Evolutionary conservation across 2,888 invertebrate genomes (phyloP).

Genomic region (Hofmannophila pseudospretella): DNA sequence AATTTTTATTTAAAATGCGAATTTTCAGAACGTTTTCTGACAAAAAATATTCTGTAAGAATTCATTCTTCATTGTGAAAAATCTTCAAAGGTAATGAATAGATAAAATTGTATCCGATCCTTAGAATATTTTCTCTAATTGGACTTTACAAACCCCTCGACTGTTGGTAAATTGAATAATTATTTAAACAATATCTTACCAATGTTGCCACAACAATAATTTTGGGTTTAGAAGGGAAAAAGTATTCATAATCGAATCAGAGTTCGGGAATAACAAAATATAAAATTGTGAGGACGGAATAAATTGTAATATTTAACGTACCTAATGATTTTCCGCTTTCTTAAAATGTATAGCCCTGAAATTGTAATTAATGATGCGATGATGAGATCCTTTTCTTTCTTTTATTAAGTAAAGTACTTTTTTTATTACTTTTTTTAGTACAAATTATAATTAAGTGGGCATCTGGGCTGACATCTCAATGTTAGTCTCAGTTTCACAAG

Average conservation of each 20-base stretch:
- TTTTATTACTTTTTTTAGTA: too few relatives aligned
- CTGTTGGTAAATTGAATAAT: too few relatives aligned
- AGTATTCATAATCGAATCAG: background rate
- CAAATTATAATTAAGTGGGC: too few relatives aligned
- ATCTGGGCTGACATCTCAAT: too few relatives aligned
- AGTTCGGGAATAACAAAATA: background rate
- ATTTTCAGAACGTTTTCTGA: too few relatives aligned
- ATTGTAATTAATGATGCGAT: background rate
- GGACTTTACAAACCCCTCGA: conserved; percentile 15
- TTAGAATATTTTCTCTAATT: conserved; percentile 41
- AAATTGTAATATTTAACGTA: conserved; percentile 8
- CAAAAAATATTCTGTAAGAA: too few relatives aligned
- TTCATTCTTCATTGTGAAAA: too few relatives aligned
- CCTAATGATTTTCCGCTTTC: conserved; percentile 1
- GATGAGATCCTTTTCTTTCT: conserved; percentile 1
- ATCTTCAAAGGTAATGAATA: too few relatives aligned
- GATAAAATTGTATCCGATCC: too few relatives aligned
- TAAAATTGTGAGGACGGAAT: conserved; percentile 10
- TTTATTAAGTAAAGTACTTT: background rate
- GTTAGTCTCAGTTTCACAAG: too few relatives aligned
- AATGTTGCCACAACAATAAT: background rate
- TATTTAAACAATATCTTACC: background rate
- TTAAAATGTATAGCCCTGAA: background rate
- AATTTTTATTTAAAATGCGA: too few relatives aligned
- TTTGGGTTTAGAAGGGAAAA: background rate